Evolutionary conservation across 1,140 invertebrate genomes (phyloP).

Genomic region (Hestina assimilis): DNA sequence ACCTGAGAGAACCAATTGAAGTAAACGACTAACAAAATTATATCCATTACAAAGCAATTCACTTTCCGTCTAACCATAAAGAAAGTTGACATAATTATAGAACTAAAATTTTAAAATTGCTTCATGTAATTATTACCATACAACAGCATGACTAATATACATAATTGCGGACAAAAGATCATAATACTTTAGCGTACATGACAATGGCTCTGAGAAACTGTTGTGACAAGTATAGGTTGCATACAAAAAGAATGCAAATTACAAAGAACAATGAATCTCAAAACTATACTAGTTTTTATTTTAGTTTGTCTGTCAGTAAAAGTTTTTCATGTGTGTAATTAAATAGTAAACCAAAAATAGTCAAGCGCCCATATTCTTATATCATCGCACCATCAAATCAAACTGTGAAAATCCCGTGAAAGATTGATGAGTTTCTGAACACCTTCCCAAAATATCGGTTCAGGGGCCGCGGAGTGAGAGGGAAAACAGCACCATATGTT

Average conservation of each 20-base stretch:
- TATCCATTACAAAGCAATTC: background rate
- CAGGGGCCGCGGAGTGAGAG: conserved; percentile 26
- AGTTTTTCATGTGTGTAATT: background rate
- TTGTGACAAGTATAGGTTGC: conserved; percentile 15
- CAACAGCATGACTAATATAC: background rate
- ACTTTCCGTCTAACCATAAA: background rate
- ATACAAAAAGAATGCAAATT: conserved; percentile 12
- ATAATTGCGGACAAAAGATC: background rate
- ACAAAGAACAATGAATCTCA: background rate
- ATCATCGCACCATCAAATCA: conserved; percentile 28
- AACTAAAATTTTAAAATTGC: conserved; percentile 9
- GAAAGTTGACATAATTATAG: conserved; percentile 4
- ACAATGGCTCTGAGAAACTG: conserved; percentile 12
- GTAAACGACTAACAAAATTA: background rate
- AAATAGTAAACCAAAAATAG: conserved; percentile 13
- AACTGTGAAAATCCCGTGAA: conserved; percentile 59
- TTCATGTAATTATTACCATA: conserved; percentile 8
- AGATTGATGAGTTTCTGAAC: conserved; percentile 63
- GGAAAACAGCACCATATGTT: conserved; percentile 63
- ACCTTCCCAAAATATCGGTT: conserved; percentile 60
- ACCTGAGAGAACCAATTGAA: too few relatives aligned
- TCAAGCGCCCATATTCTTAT: conserved; percentile 7
- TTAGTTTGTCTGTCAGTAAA: background rate
- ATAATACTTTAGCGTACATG: conserved; percentile 10
- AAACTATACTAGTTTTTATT: background rate